Evolutionary conservation across 1,140 invertebrate genomes (phyloP), one percentile per base, ranked within the genome.

Genomic region (Drosophila nigromelanica): DNA sequence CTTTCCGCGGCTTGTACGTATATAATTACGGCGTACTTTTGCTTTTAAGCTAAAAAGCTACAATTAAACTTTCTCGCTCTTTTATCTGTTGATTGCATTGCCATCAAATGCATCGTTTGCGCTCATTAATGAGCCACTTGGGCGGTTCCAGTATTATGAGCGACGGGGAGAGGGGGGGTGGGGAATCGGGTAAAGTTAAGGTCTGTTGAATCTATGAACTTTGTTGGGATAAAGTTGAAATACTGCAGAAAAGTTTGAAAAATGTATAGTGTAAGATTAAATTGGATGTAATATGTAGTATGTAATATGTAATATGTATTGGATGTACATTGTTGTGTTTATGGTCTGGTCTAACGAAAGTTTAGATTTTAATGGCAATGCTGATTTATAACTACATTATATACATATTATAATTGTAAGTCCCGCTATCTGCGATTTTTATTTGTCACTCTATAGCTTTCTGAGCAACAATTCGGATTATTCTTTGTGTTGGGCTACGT

Each of bases 11-110:
- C 35, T 45, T 43, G 43, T 18, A 40, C 12, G 6, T 47, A 30
- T 68, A 64, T 79, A 89, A 87, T 87, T 89, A 82, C 61, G 76
- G 54, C 43, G 14, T 76, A 79, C 64, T 86, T 70, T 72, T 77
- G 73, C 76, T 81, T 80, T 78, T 60, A 68, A 73, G 67, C 63
- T 66, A 70, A 79, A 79, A 76, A 69, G 69, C 83, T 67, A 60
- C 63, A 89, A 89, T 89, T 89, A 89, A 89, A 89, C 76, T 89
- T 89, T 83, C 83, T 68, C 83, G 83, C 83, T 86, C 52, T 72
- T 85, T 85, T 73, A 72, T 78, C 50, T 68, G 77, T 55, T 85
- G 81, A 85, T 80, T 80, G 70, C 77, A 64, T 70, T 69, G 70
- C 70, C 78, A 72, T 75, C 59, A 73, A 73, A 78, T 78, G 78